Percentiles rank a stretch among this genome's conserved stretches.
Conservation (phyloP, 2,113 vertebrate species). For the Noturus placidus region DNA sequence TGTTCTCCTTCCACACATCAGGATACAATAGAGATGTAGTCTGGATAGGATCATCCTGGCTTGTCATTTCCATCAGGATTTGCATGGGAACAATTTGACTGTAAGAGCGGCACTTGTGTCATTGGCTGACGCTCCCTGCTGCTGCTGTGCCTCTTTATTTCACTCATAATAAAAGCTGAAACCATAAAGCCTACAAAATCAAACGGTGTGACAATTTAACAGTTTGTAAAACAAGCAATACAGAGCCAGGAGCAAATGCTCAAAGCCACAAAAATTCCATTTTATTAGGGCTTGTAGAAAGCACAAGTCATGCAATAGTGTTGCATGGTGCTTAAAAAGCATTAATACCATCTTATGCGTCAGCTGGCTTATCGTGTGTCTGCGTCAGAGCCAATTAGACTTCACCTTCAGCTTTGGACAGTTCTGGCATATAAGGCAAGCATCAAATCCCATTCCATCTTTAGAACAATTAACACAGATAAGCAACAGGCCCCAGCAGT, state of each 20-base stretch:
- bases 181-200: slow-evolving; percentile 22
- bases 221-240: slow-evolving; percentile 41
- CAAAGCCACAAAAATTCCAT: slow-evolving; percentile 30
- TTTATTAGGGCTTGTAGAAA: neutral
- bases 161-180: slow-evolving; percentile 27
- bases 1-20: slow-evolving; percentile 26
- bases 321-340: neutral
- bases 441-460: slow-evolving; percentile 23
- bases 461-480: slow-evolving; percentile 24
- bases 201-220: slow-evolving; percentile 40
- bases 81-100: slow-evolving; percentile 24
- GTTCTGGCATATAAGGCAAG: neutral
- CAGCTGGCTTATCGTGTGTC: neutral
- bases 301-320: neutral
- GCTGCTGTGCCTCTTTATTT: slow-evolving; percentile 2
- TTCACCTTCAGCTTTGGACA: neutral
- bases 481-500: neutral
- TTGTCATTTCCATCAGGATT: slow-evolving; percentile 1
- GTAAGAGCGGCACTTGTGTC: neutral
- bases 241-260: slow-evolving; percentile 20
- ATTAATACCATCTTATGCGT: neutral
- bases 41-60: slow-evolving; percentile 17
- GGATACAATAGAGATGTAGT: slow-evolving; percentile 14
- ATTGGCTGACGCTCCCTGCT: neutral
- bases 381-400: slow-evolving; percentile 6